Evolutionary conservation across 2,888 invertebrate genomes (phyloP).

Genomic region (Volucella inanis): DNA sequence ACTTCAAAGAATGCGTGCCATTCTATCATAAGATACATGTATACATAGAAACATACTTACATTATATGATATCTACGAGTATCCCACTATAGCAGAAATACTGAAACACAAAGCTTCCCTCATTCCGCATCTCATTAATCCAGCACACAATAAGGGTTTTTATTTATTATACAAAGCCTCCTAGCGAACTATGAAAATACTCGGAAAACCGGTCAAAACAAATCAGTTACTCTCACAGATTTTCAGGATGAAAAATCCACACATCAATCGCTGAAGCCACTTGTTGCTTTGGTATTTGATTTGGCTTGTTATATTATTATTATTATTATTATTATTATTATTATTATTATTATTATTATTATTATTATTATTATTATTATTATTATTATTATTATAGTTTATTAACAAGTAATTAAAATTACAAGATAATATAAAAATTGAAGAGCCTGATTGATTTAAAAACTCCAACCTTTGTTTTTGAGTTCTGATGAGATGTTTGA

Average conservation of each 20-base stretch:
- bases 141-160: slow-evolving; percentile 30
- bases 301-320: no score
- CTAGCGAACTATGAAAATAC: slow-evolving; percentile 53
- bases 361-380: no score
- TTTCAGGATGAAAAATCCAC: slow-evolving; percentile 57
- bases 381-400: no score
- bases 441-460: no score
- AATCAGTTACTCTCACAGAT: slow-evolving; percentile 37
- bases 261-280: slow-evolving; percentile 65
- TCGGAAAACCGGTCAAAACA: slow-evolving; percentile 64
- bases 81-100: no score
- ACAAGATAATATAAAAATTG: no score
- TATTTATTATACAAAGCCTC: slow-evolving; percentile 56
- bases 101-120: not conserved
- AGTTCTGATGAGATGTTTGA: no score
- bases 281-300: slow-evolving; percentile 25
- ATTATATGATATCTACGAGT: not conserved
- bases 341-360: no score
- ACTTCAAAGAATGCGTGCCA: slow-evolving; percentile 70
- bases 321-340: no score
- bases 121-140: not conserved
- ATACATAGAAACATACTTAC: slow-evolving; percentile 5
- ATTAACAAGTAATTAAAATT: no score
- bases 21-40: slow-evolving; percentile 28
- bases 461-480: no score